Conservation (phyloP, 2,888 invertebrate genomes). For the Heteromyza rotundicornis region DNA sequence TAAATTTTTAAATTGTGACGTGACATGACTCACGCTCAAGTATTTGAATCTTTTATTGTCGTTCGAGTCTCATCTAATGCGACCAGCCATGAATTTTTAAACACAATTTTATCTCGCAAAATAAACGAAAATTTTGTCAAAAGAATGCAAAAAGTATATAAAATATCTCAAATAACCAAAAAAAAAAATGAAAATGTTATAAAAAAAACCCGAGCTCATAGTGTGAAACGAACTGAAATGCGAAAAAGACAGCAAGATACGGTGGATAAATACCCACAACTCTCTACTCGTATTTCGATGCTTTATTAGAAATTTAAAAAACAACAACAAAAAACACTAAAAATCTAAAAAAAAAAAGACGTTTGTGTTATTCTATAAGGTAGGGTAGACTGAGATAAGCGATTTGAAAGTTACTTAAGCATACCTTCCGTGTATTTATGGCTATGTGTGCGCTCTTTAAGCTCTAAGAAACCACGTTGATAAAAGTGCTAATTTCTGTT, state of each 20-base stretch:
- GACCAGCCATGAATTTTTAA: background rate
- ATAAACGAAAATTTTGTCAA: background rate
- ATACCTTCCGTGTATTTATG: background rate
- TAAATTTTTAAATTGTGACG: conserved; percentile 39
- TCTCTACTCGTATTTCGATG: background rate
- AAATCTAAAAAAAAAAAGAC: background rate
- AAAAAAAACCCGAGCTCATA: no score
- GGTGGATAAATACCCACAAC: background rate
- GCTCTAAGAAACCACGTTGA: background rate
- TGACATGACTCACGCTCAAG: conserved; percentile 20
- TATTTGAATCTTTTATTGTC: conserved; percentile 1
- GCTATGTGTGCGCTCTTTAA: no score
- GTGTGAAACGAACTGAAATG: background rate
- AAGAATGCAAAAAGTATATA: conserved; percentile 1
- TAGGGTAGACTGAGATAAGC: no score
- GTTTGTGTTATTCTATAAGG: background rate
- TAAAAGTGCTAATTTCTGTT: conserved; percentile 2
- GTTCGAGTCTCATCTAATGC: background rate
- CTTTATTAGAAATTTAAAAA: conserved; percentile 2
- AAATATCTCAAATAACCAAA: conserved; percentile 17
- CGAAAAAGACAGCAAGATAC: conserved; percentile 24
- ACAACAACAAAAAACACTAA: background rate
- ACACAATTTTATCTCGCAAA: background rate
- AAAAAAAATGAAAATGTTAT: background rate
- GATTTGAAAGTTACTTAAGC: background rate